phyloP scores from a whole-genome alignment of 2,113 vertebrate species.

The Solea senegalensis region DNA sequence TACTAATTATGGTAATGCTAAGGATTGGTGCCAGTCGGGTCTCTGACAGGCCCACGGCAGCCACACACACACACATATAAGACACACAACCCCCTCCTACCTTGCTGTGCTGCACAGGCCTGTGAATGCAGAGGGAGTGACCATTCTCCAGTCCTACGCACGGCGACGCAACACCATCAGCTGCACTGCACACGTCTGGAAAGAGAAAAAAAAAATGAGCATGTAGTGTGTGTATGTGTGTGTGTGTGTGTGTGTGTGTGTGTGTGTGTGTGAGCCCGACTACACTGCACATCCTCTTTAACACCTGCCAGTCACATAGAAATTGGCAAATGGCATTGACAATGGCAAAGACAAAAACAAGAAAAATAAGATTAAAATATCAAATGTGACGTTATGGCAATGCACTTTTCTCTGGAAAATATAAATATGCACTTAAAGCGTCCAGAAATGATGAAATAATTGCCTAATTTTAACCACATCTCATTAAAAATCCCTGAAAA shows the following conservation, averaged over 20 bases:
- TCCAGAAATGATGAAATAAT: not conserved
- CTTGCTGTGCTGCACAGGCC: conserved; percentile 79
- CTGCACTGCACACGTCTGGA: conserved; percentile 75
- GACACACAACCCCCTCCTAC: conserved; percentile 55
- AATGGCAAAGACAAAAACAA: too few species aligned
- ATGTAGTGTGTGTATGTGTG: not conserved
- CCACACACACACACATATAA: conserved; percentile 1
- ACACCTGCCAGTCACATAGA: conserved; percentile 23
- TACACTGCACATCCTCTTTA: conserved; percentile 11
- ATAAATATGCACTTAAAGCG: too few species aligned
- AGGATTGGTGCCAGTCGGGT: conserved; percentile 63
- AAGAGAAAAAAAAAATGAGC: conserved; percentile 1
- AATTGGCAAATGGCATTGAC: too few species aligned
- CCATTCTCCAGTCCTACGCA: conserved; percentile 58
- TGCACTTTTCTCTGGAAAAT: too few species aligned
- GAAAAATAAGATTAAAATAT: too few species aligned
- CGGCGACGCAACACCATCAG: conserved; percentile 43
- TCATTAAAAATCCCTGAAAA: conserved; percentile 26
- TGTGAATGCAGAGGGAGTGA: conserved; percentile 62
- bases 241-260: not conserved
- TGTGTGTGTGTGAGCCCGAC: not conserved
- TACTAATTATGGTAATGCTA: conserved; percentile 72
- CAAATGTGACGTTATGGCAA: too few species aligned
- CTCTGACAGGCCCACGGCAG: conserved; percentile 55
- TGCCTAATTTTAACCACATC: not conserved